These are phyloP conservation scores for Puma concolor DNA, from an alignment of 2,113 vertebrate species.

Conservation along the genomic window DNA sequence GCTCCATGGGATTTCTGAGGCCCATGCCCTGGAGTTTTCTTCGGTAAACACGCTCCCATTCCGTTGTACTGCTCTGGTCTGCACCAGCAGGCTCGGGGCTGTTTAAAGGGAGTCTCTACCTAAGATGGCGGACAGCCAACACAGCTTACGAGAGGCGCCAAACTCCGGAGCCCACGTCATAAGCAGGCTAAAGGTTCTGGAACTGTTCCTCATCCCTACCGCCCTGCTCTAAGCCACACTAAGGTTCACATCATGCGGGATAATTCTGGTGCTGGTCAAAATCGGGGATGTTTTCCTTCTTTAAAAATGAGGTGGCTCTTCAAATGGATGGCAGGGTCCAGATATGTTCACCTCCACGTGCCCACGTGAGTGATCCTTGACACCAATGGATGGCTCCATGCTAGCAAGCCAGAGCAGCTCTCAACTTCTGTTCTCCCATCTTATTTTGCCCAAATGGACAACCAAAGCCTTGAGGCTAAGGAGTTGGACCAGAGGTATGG, in stretches of 20 bases:
- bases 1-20: neutral
- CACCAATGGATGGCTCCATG: neutral
- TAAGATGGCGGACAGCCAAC: rapidly evolving
- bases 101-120: neutral
- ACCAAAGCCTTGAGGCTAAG: neutral
- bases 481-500: neutral
- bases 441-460: neutral
- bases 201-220: neutral
- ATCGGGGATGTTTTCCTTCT: neutral
- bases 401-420: neutral
- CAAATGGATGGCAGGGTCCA: neutral
- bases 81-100: neutral
- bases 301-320: neutral
- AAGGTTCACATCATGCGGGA: neutral
- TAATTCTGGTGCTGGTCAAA: neutral
- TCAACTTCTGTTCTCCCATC: neutral
- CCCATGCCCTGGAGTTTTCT: neutral
- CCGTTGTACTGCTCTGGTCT: neutral
- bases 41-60: rapidly evolving
- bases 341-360: too few species aligned
- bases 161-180: neutral
- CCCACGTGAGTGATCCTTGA: neutral
- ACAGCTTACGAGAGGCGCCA: neutral
- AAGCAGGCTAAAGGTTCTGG: neutral
- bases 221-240: neutral